Evolutionary conservation across 2,888 invertebrate species (phyloP), one percentile per base, ranked within the genome.

Genomic region (Leptopilina drosophilae): DNA sequence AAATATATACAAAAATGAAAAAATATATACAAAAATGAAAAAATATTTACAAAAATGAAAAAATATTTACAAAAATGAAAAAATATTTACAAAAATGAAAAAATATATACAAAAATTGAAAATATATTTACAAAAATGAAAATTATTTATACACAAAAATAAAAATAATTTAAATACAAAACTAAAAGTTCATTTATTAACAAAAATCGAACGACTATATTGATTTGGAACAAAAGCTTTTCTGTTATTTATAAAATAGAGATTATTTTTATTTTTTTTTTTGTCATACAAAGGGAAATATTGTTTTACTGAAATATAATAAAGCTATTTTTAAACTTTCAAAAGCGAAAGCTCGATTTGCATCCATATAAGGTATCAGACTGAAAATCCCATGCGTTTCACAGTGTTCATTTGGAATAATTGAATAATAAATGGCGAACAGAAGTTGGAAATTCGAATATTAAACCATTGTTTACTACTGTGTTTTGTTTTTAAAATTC

Each of bases 361-460:
- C 20, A 64, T 64, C 26, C 64, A 64, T 64, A 33, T 64, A 62
- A 15, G 33, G 64, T 12, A 64, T 64, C 64, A 64, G 33, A 49
- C 49, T 14, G 64, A 64, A 33, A 64, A 33, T 64, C 64, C n/a
- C 64, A 64, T 33, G 64, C 64, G 33, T 64, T 64, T 40, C 64
- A 64, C 42, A 42, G 42, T 42, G 64, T 64, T 64, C 64, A 64
- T 64, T 64, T 64, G 64, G 64, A 33, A 64, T 26, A 64, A 64
- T 64, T 64, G 64, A 64, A 64, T 64, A 64, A 64, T 64, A 40
- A 64, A 64, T 64, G 64, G 26, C 26, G 64, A 9, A 64, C 20
- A 64, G 62, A 62, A 59, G 15, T 15, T 59, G 14, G 12, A 59
- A n/a, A 62, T 20, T 9, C 20, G 62, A 62, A 62, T 62, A 62